These are phyloP conservation scores for Philereme vetulata DNA, from an alignment of 2,888 invertebrate species.

Conservation along the genomic window DNA sequence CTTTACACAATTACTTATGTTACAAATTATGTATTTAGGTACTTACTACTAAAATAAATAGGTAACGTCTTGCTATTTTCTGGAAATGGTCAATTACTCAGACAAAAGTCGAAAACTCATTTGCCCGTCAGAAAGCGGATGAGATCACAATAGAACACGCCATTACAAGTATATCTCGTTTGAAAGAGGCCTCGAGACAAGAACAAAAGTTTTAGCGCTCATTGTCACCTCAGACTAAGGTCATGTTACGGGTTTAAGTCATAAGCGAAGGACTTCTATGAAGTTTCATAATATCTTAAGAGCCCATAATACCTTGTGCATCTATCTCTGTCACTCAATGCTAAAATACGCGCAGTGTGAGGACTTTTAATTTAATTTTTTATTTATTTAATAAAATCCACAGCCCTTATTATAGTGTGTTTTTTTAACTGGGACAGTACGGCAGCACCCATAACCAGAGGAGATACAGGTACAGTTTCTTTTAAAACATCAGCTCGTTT, in stretches of 20 bases:
- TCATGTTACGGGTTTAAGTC: slow-evolving; percentile 41
- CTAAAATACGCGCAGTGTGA: too few relatives aligned
- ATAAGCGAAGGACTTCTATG: slow-evolving; percentile 4
- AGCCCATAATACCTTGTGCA: too few relatives aligned
- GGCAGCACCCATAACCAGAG: too few relatives aligned
- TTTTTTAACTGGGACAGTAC: too few relatives aligned
- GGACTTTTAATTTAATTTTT: too few relatives aligned
- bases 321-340: too few relatives aligned
- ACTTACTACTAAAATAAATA: background rate
- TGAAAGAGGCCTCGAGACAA: slow-evolving; percentile 58
- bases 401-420: too few relatives aligned
- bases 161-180: slow-evolving; percentile 67
- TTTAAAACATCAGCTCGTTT: too few relatives aligned
- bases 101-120: slow-evolving; percentile 29
- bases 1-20: too few relatives aligned
- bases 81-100: slow-evolving; percentile 17
- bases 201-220: slow-evolving; percentile 73
- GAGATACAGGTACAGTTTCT: too few relatives aligned
- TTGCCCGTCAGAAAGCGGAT: slow-evolving; percentile 25
- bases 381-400: too few relatives aligned
- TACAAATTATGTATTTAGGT: too few relatives aligned
- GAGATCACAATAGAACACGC: slow-evolving; percentile 61
- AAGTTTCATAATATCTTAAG: background rate
- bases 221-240: slow-evolving; percentile 70
- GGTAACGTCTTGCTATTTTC: background rate